These are phyloP conservation scores for Cephus pulcher DNA, from an alignment of 2,888 invertebrate species.

Conservation along the genomic window DNA sequence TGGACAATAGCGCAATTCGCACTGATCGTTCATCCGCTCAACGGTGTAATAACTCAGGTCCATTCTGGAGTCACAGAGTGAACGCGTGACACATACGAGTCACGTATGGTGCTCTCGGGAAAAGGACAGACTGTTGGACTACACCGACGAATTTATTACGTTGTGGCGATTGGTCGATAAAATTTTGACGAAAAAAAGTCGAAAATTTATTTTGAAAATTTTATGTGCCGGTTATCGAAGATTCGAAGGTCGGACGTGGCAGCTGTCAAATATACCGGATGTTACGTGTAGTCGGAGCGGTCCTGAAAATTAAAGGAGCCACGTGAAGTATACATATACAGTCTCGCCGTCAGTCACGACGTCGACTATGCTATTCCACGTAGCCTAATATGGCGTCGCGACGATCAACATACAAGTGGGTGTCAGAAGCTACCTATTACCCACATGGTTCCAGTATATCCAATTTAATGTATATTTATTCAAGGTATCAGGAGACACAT, in stretches of 20 bases:
- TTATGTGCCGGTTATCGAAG: background rate
- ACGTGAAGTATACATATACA: background rate
- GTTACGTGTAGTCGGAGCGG: background rate
- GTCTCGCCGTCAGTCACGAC: background rate
- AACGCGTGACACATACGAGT: background rate
- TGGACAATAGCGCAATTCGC: background rate
- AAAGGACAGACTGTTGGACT: background rate
- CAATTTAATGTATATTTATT: background rate
- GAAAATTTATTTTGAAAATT: background rate
- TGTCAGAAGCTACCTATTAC: background rate
- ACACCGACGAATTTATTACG: background rate
- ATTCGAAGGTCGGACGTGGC: background rate
- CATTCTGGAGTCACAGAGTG: background rate
- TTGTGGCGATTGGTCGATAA: background rate
- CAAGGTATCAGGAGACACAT: background rate
- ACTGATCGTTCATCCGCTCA: background rate
- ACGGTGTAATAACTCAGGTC: background rate
- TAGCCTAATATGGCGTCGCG: background rate
- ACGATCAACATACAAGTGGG: background rate
- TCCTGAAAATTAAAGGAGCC: background rate
- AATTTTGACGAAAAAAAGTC: background rate
- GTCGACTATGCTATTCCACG: background rate
- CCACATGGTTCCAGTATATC: background rate
- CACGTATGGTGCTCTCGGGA: background rate
- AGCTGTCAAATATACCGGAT: background rate